Conservation (phyloP, 2,113 vertebrate genomes). For the Callospermophilus lateralis region DNA sequence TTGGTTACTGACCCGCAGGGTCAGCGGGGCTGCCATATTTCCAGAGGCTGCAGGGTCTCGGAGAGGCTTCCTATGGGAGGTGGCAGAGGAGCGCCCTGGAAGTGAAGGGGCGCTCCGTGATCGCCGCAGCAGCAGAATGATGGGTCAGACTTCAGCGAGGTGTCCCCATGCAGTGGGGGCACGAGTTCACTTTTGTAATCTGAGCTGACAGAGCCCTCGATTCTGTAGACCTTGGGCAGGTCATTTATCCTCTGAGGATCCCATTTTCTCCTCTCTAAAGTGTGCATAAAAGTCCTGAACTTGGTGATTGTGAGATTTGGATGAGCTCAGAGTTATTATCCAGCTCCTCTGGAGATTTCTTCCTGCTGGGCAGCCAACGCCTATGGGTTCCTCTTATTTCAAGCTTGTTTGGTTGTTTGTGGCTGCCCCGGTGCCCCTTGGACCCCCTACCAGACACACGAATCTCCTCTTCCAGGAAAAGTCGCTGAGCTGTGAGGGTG, state of each 20-base stretch:
- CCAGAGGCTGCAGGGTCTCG: not conserved
- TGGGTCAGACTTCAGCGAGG: not conserved
- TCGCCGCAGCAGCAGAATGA: no score
- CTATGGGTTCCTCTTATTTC: not conserved
- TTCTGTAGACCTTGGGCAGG: not conserved
- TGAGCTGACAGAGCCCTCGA: not conserved
- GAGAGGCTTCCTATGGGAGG: not conserved
- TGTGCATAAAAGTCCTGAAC: not conserved
- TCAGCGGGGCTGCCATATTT: not conserved
- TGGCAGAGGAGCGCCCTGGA: no score
- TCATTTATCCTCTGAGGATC: not conserved
- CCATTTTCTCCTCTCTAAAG: not conserved
- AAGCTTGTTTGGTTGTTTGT: not conserved
- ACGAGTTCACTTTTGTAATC: not conserved
- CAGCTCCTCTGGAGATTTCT: not conserved
- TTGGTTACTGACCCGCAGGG: no score
- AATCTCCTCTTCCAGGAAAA: not conserved
- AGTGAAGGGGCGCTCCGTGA: no score
- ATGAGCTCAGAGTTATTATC: not conserved
- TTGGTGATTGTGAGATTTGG: not conserved
- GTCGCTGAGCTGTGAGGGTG: accelerated
- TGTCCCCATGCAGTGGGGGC: not conserved
- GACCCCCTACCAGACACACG: not conserved
- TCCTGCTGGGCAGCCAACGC: not conserved
- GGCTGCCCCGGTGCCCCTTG: not conserved